phyloP scores from a whole-genome alignment of 2,888 invertebrate species.

The Caenorhabditis parvicauda region DNA sequence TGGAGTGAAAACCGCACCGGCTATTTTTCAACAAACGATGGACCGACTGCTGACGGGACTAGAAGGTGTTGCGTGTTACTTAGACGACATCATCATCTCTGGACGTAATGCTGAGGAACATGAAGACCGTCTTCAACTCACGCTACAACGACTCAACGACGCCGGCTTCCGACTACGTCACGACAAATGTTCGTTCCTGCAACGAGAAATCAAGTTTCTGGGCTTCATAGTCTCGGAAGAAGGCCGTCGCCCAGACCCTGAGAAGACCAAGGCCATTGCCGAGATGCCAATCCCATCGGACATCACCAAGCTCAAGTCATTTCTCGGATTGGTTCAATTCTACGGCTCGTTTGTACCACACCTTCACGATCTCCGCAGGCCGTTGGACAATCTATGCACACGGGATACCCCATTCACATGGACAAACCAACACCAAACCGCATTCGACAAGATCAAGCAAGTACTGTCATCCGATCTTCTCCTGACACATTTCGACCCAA shows the following conservation, averaged over 20 bases:
- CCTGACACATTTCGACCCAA: conserved; percentile 58
- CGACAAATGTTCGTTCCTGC: conserved; percentile 36
- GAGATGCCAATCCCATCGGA: conserved; percentile 16
- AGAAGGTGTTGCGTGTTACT: conserved; percentile 18
- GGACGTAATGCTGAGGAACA: conserved; percentile 21
- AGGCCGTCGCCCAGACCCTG: conserved; percentile 24
- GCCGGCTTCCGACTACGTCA: conserved; percentile 28
- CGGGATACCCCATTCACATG: conserved; percentile 15
- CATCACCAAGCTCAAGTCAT: conserved; percentile 6
- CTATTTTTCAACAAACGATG: conserved; percentile 35
- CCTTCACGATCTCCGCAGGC: no score
- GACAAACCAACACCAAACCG: conserved; percentile 7
- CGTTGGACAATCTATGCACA: no score
- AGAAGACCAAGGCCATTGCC: conserved; percentile 24
- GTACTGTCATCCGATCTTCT: conserved; percentile 13
- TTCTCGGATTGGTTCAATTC: no score
- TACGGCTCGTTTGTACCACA: neutral
- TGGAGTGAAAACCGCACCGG: conserved; percentile 39
- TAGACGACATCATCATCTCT: conserved; percentile 39
- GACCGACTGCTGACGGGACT: conserved; percentile 30
- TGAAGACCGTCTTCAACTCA: conserved; percentile 4
- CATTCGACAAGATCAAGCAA: conserved; percentile 10
- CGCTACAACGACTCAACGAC: conserved; percentile 21
- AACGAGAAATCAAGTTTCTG: conserved; percentile 23
- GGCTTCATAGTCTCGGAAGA: conserved; percentile 24